These are phyloP conservation scores for Danio albolineatus DNA, from an alignment of 2,797 vertebrate genomes.

Conservation along the genomic window DNA sequence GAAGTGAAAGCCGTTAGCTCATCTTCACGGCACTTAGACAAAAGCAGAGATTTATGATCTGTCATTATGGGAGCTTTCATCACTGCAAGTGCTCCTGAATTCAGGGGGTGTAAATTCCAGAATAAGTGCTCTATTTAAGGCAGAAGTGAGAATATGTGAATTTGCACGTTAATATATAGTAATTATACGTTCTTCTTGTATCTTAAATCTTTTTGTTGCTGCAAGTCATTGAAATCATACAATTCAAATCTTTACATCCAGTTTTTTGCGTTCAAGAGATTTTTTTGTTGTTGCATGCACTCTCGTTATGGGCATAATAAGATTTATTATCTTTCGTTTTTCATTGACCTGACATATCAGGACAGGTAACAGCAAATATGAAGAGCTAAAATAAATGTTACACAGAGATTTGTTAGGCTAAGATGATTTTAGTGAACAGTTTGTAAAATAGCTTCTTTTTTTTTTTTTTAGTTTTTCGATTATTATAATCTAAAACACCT, in stretches of 20 bases:
- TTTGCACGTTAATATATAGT: conserved; percentile 27
- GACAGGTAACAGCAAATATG: neutral
- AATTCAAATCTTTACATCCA: neutral
- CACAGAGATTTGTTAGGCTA: neutral
- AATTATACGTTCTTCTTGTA: neutral
- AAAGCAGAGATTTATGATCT: conserved; percentile 47
- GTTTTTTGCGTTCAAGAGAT: neutral
- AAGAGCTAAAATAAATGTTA: neutral
- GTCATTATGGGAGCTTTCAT: conserved; percentile 48
- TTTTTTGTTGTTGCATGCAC: neutral
- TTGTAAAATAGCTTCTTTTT: neutral
- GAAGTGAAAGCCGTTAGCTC: conserved; percentile 38
- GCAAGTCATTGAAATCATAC: neutral
- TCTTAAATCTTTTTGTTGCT: conserved; percentile 13
- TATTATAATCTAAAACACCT: too few species aligned
- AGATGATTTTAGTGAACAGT: neutral
- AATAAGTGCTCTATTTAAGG: conserved; percentile 18
- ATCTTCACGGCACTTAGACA: conserved; percentile 36
- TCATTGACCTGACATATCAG: neutral
- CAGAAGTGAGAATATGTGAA: conserved; percentile 11
- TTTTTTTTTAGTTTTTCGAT: neutral
- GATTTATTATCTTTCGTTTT: neutral
- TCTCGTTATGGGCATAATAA: conserved; percentile 1
- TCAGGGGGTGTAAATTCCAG: conserved; percentile 26
- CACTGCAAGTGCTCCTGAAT: conserved; percentile 12